Conservation (phyloP, 37 sponge, comb jelly and placozoan genomes). For the Agelas oroides region DNA sequence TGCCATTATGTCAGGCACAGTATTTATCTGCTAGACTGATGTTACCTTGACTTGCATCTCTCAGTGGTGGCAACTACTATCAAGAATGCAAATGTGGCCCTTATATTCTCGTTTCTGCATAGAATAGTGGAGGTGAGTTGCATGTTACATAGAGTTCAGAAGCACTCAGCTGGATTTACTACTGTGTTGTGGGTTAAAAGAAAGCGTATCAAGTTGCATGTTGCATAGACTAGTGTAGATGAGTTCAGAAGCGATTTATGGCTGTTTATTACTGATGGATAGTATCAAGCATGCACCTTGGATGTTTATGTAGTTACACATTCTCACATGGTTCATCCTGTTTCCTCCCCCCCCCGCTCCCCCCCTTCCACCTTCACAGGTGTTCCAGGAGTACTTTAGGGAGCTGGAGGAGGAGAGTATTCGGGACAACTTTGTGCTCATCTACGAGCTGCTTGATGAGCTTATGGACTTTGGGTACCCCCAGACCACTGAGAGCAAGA, state of each 20-base stretch:
- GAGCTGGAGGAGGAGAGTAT: conserved; percentile 98
- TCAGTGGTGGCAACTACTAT: conserved; percentile 95
- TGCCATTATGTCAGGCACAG: no score
- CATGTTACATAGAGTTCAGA: background rate
- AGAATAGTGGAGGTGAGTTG: conserved; percentile 82
- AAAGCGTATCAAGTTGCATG: no score
- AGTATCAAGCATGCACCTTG: no score
- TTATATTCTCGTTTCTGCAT: conserved; percentile 95
- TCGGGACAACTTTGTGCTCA: conserved; percentile 95
- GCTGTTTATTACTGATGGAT: no score
- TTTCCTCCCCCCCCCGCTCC: no score
- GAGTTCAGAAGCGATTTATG: no score
- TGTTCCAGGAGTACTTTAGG: conserved; percentile 93
- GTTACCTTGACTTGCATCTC: conserved; percentile 42
- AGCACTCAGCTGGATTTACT: no score
- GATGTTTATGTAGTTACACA: no score
- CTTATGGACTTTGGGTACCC: conserved; percentile 99
- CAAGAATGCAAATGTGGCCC: conserved; percentile 96
- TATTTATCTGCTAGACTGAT: no score
- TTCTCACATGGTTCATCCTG: no score
- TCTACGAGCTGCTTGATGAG: conserved; percentile 97
- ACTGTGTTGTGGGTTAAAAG: no score
- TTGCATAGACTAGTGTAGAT: no score
- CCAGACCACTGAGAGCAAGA: conserved; percentile 97
- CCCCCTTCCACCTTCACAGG: conserved; percentile 37